Evolutionary conservation across 2,797 vertebrate species (phyloP).

Genomic region (Intellagama lesueurii): DNA sequence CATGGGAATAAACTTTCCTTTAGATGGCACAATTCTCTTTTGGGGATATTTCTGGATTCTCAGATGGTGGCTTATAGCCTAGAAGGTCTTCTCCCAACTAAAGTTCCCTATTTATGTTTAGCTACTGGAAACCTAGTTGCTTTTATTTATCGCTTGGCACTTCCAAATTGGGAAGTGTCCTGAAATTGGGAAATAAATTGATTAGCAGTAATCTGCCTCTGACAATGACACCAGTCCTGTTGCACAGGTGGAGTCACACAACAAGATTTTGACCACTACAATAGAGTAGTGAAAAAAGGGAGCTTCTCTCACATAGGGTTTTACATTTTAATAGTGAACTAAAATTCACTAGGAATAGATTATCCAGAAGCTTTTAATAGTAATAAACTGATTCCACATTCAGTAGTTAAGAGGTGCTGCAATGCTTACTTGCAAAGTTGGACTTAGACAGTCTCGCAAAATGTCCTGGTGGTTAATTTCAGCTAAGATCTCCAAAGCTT

Average conservation of each 20-base stretch:
- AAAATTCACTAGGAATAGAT: neutral
- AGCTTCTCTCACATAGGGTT: neutral
- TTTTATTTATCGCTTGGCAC: neutral
- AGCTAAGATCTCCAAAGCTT: slow-evolving; percentile 87
- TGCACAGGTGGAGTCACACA: neutral
- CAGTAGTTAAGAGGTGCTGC: neutral
- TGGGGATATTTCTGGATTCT: neutral
- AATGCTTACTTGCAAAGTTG: slow-evolving; percentile 87
- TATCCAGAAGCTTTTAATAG: neutral
- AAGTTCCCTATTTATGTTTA: neutral
- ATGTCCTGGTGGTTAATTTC: slow-evolving; percentile 91
- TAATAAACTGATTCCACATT: neutral
- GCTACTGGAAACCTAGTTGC: neutral
- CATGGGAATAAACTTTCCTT: neutral
- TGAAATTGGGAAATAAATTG: neutral
- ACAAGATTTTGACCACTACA: neutral
- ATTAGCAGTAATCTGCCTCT: no score
- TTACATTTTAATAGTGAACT: neutral
- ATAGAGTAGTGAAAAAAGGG: neutral
- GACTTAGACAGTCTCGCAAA: slow-evolving; percentile 92
- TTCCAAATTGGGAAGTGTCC: neutral
- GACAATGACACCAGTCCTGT: neutral
- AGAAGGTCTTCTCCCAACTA: neutral
- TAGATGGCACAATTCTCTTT: no score
- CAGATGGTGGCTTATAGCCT: neutral